A percentile compares a stretch with the other conserved stretches of the same genome.
phyloP scores from a whole-genome alignment of 2,888 invertebrate species.

The Saturnia japonica region DNA sequence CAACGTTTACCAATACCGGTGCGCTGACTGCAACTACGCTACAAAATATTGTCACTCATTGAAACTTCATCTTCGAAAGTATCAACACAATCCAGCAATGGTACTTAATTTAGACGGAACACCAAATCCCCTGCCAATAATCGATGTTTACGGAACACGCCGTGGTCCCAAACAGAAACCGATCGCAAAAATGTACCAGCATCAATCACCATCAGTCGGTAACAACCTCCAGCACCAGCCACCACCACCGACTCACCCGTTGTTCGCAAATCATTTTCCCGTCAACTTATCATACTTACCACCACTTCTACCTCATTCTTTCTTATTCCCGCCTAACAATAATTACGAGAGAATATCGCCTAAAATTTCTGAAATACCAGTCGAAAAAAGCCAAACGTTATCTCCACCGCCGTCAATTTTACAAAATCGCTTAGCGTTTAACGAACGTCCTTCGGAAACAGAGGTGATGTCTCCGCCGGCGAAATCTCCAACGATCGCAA shows the following conservation, averaged over 20 bases:
- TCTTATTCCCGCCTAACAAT: slow-evolving; percentile 76
- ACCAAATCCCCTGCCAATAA: slow-evolving; percentile 92
- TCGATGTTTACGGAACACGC: slow-evolving; percentile 95
- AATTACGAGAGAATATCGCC: slow-evolving; percentile 67
- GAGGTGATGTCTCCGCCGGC: slow-evolving; percentile 46
- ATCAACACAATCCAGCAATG: slow-evolving; percentile 94
- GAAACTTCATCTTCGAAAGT: slow-evolving; percentile 96
- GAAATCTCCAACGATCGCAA: slow-evolving; percentile 55
- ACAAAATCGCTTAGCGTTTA: slow-evolving; percentile 66
- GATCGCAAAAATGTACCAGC: slow-evolving; percentile 64
- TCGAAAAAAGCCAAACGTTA: slow-evolving; percentile 49
- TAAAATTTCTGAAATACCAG: slow-evolving; percentile 47
- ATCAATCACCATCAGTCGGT: slow-evolving; percentile 43
- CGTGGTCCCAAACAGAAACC: slow-evolving; percentile 89
- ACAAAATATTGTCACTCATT: slow-evolving; percentile 99
- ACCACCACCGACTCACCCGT: slow-evolving; percentile 59
- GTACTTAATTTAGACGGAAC: slow-evolving; percentile 94
- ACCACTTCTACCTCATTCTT: slow-evolving; percentile 73
- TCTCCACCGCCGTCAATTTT: slow-evolving; percentile 64
- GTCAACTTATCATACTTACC: slow-evolving; percentile 74
- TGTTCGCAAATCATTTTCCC: slow-evolving; percentile 72
- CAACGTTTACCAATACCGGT: slow-evolving; percentile 95
- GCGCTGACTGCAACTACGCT: slow-evolving; percentile 96
- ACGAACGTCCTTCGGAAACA: slow-evolving; percentile 49
- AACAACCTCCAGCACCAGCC: slow-evolving; percentile 52